These are phyloP conservation scores for Centropus unirufus DNA, from an alignment of 2,113 vertebrate genomes.

Conservation along the genomic window DNA sequence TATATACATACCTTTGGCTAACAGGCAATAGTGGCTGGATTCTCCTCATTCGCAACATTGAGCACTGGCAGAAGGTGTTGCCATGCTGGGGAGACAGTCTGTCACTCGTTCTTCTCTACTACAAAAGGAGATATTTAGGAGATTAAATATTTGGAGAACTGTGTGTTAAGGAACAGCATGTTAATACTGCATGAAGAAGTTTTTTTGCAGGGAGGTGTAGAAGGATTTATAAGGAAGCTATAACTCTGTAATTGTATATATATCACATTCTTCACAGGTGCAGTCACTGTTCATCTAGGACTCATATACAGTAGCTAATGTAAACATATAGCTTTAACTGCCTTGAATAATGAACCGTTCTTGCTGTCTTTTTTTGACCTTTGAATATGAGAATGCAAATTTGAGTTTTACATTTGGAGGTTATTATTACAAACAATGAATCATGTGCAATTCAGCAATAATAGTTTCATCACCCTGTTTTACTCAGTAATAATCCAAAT, in stretches of 20 bases:
- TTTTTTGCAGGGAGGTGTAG: conserved; percentile 27
- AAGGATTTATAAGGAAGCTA: conserved; percentile 35
- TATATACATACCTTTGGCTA: background rate
- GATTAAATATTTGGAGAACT: conserved; percentile 43
- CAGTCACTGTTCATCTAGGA: background rate
- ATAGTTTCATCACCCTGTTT: conserved; percentile 29
- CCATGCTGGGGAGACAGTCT: conserved; percentile 61
- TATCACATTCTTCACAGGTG: conserved; percentile 20
- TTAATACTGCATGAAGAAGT: conserved; percentile 52
- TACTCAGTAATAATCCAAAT: conserved; percentile 23
- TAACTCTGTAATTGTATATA: conserved; percentile 11
- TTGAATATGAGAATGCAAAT: conserved; percentile 49
- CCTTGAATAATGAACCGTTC: conserved; percentile 24
- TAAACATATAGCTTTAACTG: conserved; percentile 25
- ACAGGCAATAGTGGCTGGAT: background rate
- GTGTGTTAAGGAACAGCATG: background rate
- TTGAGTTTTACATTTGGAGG: conserved; percentile 30
- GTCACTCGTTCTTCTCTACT: background rate
- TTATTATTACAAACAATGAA: conserved; percentile 46
- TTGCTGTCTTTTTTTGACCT: conserved; percentile 53
- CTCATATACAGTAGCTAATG: background rate
- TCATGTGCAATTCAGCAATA: conserved; percentile 35
- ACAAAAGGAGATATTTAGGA: background rate
- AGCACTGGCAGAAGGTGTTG: conserved; percentile 10
- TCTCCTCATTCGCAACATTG: background rate